Conservation (phyloP, 2,888 invertebrate genomes). For the Flexamia atlantica region DNA sequence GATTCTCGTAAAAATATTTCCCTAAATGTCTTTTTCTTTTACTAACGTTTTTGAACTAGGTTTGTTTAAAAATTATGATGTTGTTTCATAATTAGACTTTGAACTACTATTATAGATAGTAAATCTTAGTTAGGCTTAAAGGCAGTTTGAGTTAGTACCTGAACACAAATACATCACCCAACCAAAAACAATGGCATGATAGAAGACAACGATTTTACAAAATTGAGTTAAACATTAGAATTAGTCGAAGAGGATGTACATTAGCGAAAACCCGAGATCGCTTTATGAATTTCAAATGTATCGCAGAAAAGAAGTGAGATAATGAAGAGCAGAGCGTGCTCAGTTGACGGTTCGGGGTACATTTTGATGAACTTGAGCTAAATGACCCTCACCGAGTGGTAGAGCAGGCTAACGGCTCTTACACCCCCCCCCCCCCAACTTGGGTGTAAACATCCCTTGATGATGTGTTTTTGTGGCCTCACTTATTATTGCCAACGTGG, state of each 20-base stretch:
- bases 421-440: neutral
- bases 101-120: too few relatives aligned
- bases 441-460: conserved; percentile 42
- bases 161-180: too few relatives aligned
- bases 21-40: too few relatives aligned
- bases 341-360: conserved; percentile 54
- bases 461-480: conserved; percentile 46
- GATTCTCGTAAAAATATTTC: too few relatives aligned
- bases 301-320: conserved; percentile 29
- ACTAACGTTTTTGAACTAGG: too few relatives aligned
- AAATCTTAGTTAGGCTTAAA: too few relatives aligned
- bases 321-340: conserved; percentile 48
- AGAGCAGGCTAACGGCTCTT: neutral
- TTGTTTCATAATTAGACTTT: too few relatives aligned
- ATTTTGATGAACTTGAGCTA: conserved; percentile 57
- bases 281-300: conserved; percentile 57
- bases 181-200: neutral
- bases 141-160: too few relatives aligned
- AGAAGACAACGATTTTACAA: neutral
- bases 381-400: conserved; percentile 52
- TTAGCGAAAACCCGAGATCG: conserved; percentile 12
- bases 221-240: neutral
- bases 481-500: conserved; percentile 36
- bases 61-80: too few relatives aligned
- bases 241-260: conserved; percentile 35